phyloP scores from a whole-genome alignment of 1,140 invertebrate species.

The Drosophila albomicans region DNA sequence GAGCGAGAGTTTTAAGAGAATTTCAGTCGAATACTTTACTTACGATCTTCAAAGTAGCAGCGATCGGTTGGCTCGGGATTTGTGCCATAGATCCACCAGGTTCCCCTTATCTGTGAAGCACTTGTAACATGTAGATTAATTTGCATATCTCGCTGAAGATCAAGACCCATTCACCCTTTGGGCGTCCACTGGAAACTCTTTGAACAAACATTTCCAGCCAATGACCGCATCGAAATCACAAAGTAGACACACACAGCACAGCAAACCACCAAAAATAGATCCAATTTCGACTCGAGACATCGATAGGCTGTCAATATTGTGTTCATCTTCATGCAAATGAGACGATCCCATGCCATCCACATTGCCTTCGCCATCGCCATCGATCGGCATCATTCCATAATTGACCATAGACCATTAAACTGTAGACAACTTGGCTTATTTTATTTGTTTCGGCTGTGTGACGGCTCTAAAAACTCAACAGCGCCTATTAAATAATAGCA shows the following conservation, averaged over 20 bases:
- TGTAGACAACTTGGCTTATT: constrained; percentile 15
- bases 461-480: constrained; percentile 43
- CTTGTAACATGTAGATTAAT: constrained; percentile 20
- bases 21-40: constrained; percentile 14
- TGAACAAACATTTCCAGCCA: constrained; percentile 59
- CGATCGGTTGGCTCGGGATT: constrained; percentile 15
- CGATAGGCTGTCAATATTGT: constrained; percentile 34
- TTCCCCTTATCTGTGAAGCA: constrained; percentile 53
- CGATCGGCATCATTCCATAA: constrained; percentile 11
- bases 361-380: background rate
- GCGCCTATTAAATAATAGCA: constrained; percentile 48
- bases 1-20: background rate
- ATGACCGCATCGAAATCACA: constrained; percentile 4
- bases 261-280: constrained; percentile 19
- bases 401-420: constrained; percentile 23
- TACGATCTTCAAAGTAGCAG: constrained; percentile 51
- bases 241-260: constrained; percentile 9
- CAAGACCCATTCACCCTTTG: constrained; percentile 48
- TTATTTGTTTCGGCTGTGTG: constrained; percentile 24
- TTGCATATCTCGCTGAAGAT: constrained; percentile 37
- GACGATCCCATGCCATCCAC: constrained; percentile 1
- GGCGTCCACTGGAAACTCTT: constrained; percentile 58
- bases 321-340: constrained; percentile 73
- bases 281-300: constrained; percentile 4
- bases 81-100: constrained; percentile 63